Base-by-base conservation (phyloP, 2,113 vertebrate genomes). In the Spea bombifrons region DNA sequence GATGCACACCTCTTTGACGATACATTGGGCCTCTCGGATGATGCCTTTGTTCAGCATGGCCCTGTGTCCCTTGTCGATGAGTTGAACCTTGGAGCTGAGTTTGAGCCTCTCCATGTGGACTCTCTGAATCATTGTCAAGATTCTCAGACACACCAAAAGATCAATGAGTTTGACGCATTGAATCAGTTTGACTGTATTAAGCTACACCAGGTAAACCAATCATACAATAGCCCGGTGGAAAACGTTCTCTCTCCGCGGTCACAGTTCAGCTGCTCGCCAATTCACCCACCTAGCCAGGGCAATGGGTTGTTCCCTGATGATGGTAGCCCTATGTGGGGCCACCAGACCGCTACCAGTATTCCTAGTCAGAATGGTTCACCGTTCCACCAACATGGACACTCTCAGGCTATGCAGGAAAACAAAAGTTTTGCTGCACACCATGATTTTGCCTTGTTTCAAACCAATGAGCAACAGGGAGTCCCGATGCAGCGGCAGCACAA, bases 1-100 rank as follows among this genome's bases (percentile, higher is more conserved):
- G 97, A 99, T 87, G 92, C 97, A 76, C 96, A 91, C 91, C 93
- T 99, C 86, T 99, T 98, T 89, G 94, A 92, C 78, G 96, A 95
- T 83, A 94, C 93, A 72, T 90, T 99, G 90, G 93, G 92, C 83
- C 92, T 99, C 81, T 93, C 95, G 61, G 95, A 97, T 70, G 96
- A 97, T 87, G 90, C 91, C 80, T 99, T 99, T 90, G 85, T 91
- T 80, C 92, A 93, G 52, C 86, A 95, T 50, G 96, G 94, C 81
- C 92, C 95, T 73, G 94, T 94, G 80, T 98, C 96, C 53, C 92
- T 99, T 81, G 96, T 96, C 85, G 97, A 99, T 85, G 97, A 99
- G 85, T 90, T 99, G 82, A 95, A 96, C 89, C 92, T 99, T 83
- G 92, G 92, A 85, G 92, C 94, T 82, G 96, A 95, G 86, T 98